Evolutionary conservation across 1,140 invertebrate species (phyloP).

Genomic region (Drosophila triauraria): DNA sequence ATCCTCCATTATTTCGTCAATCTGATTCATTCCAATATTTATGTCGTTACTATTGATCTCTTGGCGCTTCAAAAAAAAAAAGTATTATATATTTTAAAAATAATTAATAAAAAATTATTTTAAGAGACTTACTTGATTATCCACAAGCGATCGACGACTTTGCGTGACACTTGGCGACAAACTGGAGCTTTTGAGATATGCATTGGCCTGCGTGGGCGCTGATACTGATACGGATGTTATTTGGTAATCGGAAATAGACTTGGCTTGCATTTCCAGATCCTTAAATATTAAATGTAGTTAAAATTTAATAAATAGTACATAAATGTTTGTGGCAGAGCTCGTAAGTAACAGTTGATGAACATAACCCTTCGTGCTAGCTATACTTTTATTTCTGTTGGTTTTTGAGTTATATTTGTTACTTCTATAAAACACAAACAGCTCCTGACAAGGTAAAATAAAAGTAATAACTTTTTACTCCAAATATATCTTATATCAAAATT

Average conservation of each 20-base stretch:
- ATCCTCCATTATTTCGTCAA: conserved; percentile 93
- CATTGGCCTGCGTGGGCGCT: conserved; percentile 56
- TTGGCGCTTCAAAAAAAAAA: conserved; percentile 38
- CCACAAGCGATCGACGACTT: conserved; percentile 55
- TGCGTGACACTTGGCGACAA: conserved; percentile 35
- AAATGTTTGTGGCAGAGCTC: neutral
- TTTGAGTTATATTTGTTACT: no score
- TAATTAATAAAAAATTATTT: neutral
- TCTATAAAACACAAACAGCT: no score
- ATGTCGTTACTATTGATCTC: conserved; percentile 86
- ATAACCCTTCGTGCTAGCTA: no score
- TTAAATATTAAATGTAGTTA: conserved; percentile 66
- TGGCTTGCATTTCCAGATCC: conserved; percentile 90
- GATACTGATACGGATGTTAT: conserved; percentile 83
- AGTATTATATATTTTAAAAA: neutral
- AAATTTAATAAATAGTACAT: neutral
- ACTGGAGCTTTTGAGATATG: conserved; percentile 70
- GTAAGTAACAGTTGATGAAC: neutral
- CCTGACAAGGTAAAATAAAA: no score
- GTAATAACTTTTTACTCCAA: no score
- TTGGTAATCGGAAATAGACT: conserved; percentile 87
- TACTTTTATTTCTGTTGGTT: no score
- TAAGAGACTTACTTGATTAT: conserved; percentile 50
- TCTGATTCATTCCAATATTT: conserved; percentile 88
- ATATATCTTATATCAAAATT: no score